A percentile compares a stretch with the other conserved stretches of the same genome.
These are phyloP conservation scores for Chelonia mydas DNA, from an alignment of 2,797 vertebrate species.

Conservation along the genomic window DNA sequence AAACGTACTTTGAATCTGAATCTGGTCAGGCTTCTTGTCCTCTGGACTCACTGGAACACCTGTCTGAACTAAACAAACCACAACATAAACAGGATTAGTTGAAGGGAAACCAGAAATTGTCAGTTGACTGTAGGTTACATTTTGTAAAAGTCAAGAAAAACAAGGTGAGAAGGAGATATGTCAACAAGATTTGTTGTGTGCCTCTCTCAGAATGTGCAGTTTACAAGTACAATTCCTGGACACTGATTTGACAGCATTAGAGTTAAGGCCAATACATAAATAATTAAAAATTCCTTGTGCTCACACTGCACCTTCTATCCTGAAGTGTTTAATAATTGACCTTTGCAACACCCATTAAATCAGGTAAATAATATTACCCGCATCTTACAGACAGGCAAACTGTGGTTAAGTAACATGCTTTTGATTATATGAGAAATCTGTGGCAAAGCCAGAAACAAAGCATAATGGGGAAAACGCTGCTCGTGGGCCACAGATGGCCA, in stretches of 20 bases:
- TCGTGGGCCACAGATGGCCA: not conserved
- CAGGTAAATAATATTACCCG: not conserved
- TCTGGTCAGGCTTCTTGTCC: constrained; percentile 77
- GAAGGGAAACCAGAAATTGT: constrained; percentile 17
- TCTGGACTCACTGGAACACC: constrained; percentile 77
- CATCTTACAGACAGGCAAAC: not conserved
- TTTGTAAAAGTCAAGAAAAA: not conserved
- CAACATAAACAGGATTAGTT: constrained; percentile 45
- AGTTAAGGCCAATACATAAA: not conserved
- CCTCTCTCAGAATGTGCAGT: not conserved
- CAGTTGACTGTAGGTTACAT: not conserved
- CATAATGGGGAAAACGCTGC: not conserved
- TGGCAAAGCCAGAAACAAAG: not conserved
- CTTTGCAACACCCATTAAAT: not conserved
- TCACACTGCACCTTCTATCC: not conserved
- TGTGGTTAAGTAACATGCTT: not conserved
- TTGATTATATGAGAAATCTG: not conserved
- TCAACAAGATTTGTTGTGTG: not conserved
- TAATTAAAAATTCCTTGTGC: not conserved
- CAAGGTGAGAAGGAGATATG: not conserved
- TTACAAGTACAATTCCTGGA: not conserved
- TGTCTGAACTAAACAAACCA: constrained; percentile 81
- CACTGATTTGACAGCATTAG: not conserved
- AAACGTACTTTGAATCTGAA: constrained; percentile 82
- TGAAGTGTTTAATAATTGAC: not conserved